These are phyloP conservation scores for Ibidorhyncha struthersii DNA, from an alignment of 2,113 vertebrate species.

Conservation along the genomic window DNA sequence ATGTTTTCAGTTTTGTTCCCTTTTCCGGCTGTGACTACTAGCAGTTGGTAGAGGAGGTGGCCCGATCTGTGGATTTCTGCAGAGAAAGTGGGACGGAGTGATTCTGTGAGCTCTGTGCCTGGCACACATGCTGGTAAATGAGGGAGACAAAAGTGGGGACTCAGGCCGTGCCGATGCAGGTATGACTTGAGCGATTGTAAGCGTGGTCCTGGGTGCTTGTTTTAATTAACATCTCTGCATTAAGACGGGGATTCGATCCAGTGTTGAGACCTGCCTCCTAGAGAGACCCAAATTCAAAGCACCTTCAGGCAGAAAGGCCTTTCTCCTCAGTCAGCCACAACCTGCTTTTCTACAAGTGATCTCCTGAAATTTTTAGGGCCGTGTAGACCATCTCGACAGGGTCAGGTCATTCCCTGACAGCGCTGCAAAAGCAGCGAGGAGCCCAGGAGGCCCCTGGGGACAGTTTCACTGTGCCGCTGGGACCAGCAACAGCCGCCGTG, in stretches of 20 bases:
- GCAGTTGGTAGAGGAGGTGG: neutral
- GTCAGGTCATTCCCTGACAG: neutral
- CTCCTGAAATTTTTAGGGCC: neutral
- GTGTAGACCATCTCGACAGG: too few relatives aligned
- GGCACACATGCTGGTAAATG: neutral
- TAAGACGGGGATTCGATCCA: neutral
- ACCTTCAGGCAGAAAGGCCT: neutral
- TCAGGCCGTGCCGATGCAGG: neutral
- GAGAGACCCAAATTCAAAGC: neutral
- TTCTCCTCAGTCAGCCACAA: neutral
- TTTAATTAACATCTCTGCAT: neutral
- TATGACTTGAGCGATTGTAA: neutral
- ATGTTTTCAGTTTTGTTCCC: neutral
- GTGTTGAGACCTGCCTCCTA: neutral
- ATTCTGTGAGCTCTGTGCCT: neutral
- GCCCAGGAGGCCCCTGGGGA: too few relatives aligned
- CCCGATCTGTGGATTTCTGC: neutral
- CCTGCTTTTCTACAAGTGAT: neutral
- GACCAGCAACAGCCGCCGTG: rapidly evolving
- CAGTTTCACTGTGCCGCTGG: rapidly evolving
- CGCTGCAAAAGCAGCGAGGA: neutral
- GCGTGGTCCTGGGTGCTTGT: neutral
- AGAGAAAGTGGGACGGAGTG: neutral
- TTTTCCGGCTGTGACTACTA: neutral
- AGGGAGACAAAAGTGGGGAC: neutral